Base-by-base conservation (phyloP, 1,140 invertebrate genomes). In the Antheraea mylitta region DNA sequence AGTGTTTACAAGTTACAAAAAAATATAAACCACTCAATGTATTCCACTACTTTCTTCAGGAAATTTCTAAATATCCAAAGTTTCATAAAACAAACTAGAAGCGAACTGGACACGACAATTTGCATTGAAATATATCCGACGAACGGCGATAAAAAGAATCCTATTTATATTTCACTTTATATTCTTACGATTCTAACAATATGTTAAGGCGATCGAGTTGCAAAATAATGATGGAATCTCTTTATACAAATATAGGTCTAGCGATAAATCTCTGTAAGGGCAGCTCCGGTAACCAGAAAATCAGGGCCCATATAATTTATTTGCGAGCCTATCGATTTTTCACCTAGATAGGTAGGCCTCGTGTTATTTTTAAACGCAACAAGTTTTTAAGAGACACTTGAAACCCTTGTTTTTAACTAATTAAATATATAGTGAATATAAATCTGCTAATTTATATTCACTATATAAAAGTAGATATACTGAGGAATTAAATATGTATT, bases 181-280 rank as follows among this genome's bases (percentile, higher is more conserved):
- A 63, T 16, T 18, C 61, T 37, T 63, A 63, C 18, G 18, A 42
- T 60, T 53, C 37, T 45, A 63, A 71, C 63, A 69, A 67, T 42
- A 68, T 53, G 60, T 66, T 11, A 53, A 53, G 45, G 45, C 16
- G 45, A 67, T 70, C 64, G 65, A 58, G 48, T 71, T 63, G n/a
- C 60, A 59, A 67, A 67, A 71, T 70, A 66, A 70, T 66, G 64
- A 64, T 22, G 60, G 42, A 67, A 71, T 18, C 59, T 37, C 63
- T 59, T 66, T 70, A 70, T 18, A 66, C 53, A 48, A 63, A 64
- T 67, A 71, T 71, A 61, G 65, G 53, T 64, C 7, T 16, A 30
- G 63, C 65, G 59, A 67, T 67, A 58, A 67, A 71, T 64, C 45
- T 16, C 16, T 64, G n/a, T 19, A 22, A 65, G 64, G 38, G 64